phyloP scores from a whole-genome alignment of 64 coral and sea anemone genomes.

The Cladopsammia gracilis region DNA sequence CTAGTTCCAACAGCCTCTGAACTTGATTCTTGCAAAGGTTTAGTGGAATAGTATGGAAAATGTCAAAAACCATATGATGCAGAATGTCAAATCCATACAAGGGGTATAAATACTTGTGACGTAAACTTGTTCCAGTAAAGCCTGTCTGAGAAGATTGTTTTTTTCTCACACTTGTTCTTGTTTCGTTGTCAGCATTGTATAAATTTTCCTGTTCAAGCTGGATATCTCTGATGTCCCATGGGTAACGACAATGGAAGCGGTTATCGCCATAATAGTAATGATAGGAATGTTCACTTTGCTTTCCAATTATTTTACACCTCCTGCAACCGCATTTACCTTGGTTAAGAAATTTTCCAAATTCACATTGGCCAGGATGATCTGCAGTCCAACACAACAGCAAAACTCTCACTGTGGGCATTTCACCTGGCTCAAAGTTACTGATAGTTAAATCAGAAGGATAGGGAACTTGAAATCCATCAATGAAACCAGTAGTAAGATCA shows the following conservation, averaged over 20 bases:
- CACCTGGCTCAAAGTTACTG: neutral
- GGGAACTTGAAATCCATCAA: constrained; percentile 47
- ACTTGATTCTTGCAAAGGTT: constrained; percentile 70
- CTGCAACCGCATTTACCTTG: constrained; percentile 82
- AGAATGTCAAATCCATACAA: constrained; percentile 72
- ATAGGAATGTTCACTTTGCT: constrained; percentile 62
- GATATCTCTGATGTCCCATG: constrained; percentile 63
- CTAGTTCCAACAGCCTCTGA: constrained; percentile 62
- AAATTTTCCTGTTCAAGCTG: constrained; percentile 51
- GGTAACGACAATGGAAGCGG: constrained; percentile 34
- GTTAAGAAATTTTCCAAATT: constrained; percentile 78
- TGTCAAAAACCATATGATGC: constrained; percentile 72
- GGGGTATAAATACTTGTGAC: constrained; percentile 61
- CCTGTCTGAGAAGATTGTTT: constrained; percentile 50
- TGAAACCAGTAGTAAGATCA: constrained; percentile 58
- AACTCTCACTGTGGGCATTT: constrained; percentile 66
- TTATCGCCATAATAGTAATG: constrained; percentile 74
- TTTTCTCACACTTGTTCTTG: constrained; percentile 65
- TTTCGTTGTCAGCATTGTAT: constrained; percentile 74
- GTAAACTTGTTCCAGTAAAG: constrained; percentile 58
- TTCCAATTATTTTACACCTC: constrained; percentile 73
- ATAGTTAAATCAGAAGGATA: neutral
- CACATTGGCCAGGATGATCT: constrained; percentile 86
- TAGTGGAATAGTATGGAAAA: constrained; percentile 75
- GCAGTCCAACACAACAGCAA: constrained; percentile 79